Conservation (phyloP, 2,888 invertebrate genomes). For the Eustalomyia histrio region DNA sequence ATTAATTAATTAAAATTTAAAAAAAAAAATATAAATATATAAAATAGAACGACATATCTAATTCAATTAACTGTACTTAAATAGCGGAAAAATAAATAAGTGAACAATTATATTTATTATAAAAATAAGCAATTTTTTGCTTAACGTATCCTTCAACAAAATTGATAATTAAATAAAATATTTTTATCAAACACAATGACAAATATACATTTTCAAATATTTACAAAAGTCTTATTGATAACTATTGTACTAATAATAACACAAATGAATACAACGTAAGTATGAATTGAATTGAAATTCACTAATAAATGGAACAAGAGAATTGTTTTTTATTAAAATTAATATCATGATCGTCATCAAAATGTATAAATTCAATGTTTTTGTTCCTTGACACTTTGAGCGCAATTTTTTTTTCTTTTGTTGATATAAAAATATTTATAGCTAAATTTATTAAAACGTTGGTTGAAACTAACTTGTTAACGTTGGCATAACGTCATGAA, state of each 20-base stretch:
- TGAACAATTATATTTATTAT: not conserved
- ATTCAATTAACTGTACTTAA: not conserved
- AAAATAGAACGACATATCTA: not conserved
- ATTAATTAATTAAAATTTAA: conserved; percentile 14
- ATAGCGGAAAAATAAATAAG: not conserved
- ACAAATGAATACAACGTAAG: conserved; percentile 71
- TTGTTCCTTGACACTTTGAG: too few species aligned
- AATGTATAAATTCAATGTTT: too few species aligned
- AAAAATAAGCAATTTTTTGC: not conserved
- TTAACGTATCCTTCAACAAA: not conserved
- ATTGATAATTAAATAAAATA: conserved; percentile 15
- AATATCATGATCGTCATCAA: too few species aligned
- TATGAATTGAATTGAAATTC: conserved; percentile 49
- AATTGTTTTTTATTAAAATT: too few species aligned
- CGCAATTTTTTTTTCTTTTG: too few species aligned
- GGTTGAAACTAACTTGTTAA: too few species aligned
- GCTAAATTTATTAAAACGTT: too few species aligned
- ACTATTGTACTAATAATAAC: conserved; percentile 68
- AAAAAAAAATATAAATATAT: not conserved
- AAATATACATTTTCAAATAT: conserved; percentile 65
- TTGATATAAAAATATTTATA: too few species aligned
- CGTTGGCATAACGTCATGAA: too few species aligned
- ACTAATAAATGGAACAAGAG: too few species aligned
- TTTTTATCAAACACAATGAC: conserved; percentile 64
- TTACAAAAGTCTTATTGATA: conserved; percentile 69